Conservation (phyloP, 2,797 vertebrate species). For the Spinibarbus caldwelli region DNA sequence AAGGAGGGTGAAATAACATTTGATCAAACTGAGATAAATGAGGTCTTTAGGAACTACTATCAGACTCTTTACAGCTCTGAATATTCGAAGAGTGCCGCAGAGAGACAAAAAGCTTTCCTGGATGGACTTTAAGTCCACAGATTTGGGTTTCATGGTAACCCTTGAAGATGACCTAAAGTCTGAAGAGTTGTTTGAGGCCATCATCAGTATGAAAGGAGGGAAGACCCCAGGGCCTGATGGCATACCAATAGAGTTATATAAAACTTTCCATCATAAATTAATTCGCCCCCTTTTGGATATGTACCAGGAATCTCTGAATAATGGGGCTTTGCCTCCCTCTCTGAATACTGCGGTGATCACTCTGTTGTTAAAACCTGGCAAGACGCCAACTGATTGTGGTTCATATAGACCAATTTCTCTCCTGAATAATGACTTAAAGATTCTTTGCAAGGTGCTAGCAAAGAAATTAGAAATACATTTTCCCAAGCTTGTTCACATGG, state of each 20-base stretch:
- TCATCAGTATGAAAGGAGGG: conserved; percentile 29
- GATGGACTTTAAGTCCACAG: not conserved
- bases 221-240: conserved; percentile 29
- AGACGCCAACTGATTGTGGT: not conserved
- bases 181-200: conserved; percentile 14
- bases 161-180: conserved; percentile 14
- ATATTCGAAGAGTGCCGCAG: not conserved
- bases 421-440: conserved; percentile 41
- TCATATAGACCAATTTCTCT: conserved; percentile 44
- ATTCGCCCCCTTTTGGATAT: not conserved
- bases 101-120: not conserved
- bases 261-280: conserved; percentile 14
- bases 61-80: conserved; percentile 5
- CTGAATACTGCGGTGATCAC: conserved; percentile 36
- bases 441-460: not conserved
- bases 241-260: conserved; percentile 34
- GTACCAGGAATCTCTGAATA: conserved; percentile 18
- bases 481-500: not conserved
- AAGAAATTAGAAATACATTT: not conserved
- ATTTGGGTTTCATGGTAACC: not conserved
- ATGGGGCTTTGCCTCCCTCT: conserved; percentile 17
- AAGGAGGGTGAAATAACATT: not conserved
- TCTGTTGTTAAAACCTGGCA: conserved; percentile 42
- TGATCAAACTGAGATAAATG: conserved; percentile 14
- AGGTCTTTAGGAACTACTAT: not conserved